Evolutionary conservation across 2,888 invertebrate species (phyloP).

Genomic region (Aricia artaxerxes): DNA sequence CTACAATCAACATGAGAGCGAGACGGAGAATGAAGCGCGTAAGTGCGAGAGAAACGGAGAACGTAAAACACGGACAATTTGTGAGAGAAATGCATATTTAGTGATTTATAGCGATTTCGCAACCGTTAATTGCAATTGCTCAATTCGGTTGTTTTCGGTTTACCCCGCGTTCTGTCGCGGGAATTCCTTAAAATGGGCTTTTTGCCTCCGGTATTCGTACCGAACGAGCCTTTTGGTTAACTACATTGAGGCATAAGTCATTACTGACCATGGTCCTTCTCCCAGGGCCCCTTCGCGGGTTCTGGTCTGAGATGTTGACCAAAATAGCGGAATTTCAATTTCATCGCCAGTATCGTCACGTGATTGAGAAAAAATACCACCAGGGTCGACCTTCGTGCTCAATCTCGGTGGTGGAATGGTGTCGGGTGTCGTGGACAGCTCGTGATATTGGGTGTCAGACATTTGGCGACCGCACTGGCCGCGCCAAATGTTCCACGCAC

Average conservation of each 20-base stretch:
- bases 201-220: too few species aligned
- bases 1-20: slow-evolving; percentile 59
- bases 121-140: slow-evolving; percentile 12
- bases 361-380: slow-evolving; percentile 61
- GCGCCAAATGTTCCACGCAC: slow-evolving; percentile 61
- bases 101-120: slow-evolving; percentile 56
- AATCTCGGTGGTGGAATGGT: slow-evolving; percentile 60
- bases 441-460: slow-evolving; percentile 61
- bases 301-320: too few species aligned
- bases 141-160: background rate
- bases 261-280: too few species aligned
- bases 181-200: too few species aligned
- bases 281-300: too few species aligned
- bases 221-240: too few species aligned
- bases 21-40: slow-evolving; percentile 46
- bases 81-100: slow-evolving; percentile 53
- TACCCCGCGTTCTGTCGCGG: too few species aligned
- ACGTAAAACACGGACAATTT: slow-evolving; percentile 75
- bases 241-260: too few species aligned
- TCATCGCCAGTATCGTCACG: background rate
- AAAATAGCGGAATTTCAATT: too few species aligned
- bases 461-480: slow-evolving; percentile 69
- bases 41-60: slow-evolving; percentile 44
- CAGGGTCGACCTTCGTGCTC: slow-evolving; percentile 71
- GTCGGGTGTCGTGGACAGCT: slow-evolving; percentile 50